Base-by-base conservation (phyloP, 2,888 invertebrate species). In the Cetonia aurata region DNA sequence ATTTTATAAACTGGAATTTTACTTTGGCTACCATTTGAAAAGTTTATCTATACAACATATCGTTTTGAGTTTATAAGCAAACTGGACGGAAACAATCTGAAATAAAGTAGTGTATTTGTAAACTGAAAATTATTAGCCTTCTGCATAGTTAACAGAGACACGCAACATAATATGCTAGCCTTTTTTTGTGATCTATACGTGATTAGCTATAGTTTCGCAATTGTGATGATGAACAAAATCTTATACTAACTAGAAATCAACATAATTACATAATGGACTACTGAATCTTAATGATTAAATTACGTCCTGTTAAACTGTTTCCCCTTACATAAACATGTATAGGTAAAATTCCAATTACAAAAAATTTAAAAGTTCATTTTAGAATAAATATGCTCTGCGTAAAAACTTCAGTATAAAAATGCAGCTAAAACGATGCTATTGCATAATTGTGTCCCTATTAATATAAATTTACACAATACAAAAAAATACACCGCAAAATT, bases 351-450 rank as follows among this genome's bases (percentile, higher is more conserved):
- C 50, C 46, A 65, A 65, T 50, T 37, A 13, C n/a, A 19, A 12
- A 48, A 46, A 41, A 15, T 19, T 52, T 52, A 15, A 17, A 19
- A 52, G 12, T 65, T 37, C 50, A 33, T 1, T 50, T n/a, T 17
- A 65, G 50, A 65, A 65, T 65, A 50, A 48, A 48, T 65, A 65
- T 56, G 37, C n/a, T 33, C 31, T 48, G 37, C 48, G 48, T 19
- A 62, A 60, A 50, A 60, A 56, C 4, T n/a, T 50, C 37, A 50
- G 48, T 65, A 65, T 65, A 65, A 65, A 65, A 65, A 50, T 62
- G 62, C 62, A 50, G 50, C 62, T 50, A 65, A 50, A 65, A 65
- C 50, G 50, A 15, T 65, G 62, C 62, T 65, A 65, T 33, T 50
- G 50, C 25, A 17, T 19, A 52, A 52, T 25, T 17, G 19, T 52